Evolutionary conservation across 1,140 invertebrate species (phyloP).

Genomic region (Anastatus disparis): DNA sequence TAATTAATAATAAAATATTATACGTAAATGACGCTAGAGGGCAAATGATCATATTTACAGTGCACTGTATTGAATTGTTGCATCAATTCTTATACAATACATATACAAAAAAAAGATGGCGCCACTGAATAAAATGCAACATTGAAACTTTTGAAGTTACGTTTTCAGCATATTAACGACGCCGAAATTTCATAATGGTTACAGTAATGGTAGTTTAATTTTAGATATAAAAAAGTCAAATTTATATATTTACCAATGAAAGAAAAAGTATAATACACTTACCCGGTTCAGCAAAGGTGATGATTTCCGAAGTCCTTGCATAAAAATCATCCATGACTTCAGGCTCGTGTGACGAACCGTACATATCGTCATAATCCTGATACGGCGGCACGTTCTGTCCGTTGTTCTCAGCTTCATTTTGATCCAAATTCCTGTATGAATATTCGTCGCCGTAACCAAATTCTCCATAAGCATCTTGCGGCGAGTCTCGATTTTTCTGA

Average conservation of each 20-base stretch:
- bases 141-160: too few species aligned
- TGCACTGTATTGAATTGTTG: too few species aligned
- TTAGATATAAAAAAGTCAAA: background rate
- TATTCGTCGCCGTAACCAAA: constrained; percentile 58
- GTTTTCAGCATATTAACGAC: too few species aligned
- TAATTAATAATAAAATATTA: too few species aligned
- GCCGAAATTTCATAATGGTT: too few species aligned
- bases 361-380: constrained; percentile 52
- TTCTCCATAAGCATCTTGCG: constrained; percentile 43
- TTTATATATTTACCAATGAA: background rate
- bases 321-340: constrained; percentile 77
- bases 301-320: constrained; percentile 82
- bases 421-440: constrained; percentile 58
- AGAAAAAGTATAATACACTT: constrained; percentile 57
- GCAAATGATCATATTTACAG: too few species aligned
- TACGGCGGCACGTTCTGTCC: constrained; percentile 42
- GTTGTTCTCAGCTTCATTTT: constrained; percentile 13
- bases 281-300: constrained; percentile 85
- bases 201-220: too few species aligned
- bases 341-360: constrained; percentile 50
- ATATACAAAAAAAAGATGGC: too few species aligned
- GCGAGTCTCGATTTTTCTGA: background rate
- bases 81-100: too few species aligned
- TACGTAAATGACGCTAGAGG: too few species aligned
- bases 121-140: too few species aligned